Base-by-base conservation (phyloP, 2,113 vertebrate species). In the Python bivittatus region DNA sequence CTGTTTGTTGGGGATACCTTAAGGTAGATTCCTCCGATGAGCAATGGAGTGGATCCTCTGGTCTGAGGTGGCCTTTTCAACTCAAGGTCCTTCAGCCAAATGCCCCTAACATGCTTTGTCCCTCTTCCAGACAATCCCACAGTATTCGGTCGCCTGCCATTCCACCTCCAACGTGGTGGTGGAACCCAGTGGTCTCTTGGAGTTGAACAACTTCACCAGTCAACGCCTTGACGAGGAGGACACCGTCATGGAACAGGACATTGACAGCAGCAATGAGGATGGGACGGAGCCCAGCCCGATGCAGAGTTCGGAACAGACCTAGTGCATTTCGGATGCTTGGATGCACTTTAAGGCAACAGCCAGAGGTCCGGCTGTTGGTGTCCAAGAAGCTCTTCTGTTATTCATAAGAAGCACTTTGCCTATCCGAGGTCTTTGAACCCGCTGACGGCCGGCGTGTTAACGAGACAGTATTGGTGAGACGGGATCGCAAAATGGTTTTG, bases 161-260 rank as follows among this genome's bases (percentile, higher is more conserved):
- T 99, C 99, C 96, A 99, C 99, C 96, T 99, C 99, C 96, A 99
- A 99, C 1, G 99, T 99, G 95, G 99, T 99, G 33, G 99, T 99
- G 95, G 99, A 99, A 97, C 99, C 99, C 96, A 99, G 99, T 0
- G 99, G 99, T 91, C 99, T 99, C 88, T 98, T 99, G 96, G 99
- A 99, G 95, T 98, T 99, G 95, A 99, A 98, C 94, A 99, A 99
- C 97, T 99, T 99, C 97, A 99, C 99, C 97, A 99, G 99, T 96
- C 99, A 99, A 96, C 98, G 98, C 92, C 98, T 99, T 86, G 99
- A 97, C 0, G 98, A 99, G 0, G 99, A 99, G n/a, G 99, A 99
- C 94, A 98, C 98, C 0, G 97, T 97, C 33, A 97, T 99, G 98
- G 98, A 99, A 93, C 98, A 98, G 94, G 98, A 99, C 61, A 97